Conservation (phyloP, 2,888 invertebrate species). For the Agrotis ipsilon region DNA sequence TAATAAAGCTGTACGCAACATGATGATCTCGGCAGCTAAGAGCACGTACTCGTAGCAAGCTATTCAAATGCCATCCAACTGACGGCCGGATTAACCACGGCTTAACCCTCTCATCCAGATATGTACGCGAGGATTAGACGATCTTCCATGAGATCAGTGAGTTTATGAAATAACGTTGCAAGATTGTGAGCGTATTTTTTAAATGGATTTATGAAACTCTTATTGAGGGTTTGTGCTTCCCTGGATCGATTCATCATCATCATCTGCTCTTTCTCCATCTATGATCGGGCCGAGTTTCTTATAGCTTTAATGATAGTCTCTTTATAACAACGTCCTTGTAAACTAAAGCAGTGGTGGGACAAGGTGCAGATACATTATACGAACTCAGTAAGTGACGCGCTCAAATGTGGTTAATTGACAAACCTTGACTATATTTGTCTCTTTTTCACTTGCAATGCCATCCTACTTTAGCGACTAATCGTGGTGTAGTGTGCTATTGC, state of each 20-base stretch:
- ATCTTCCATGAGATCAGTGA: neutral
- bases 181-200: neutral
- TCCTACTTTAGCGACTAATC: too few species aligned
- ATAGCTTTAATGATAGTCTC: neutral
- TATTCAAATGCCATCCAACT: slow-evolving; percentile 25
- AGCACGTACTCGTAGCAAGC: neutral
- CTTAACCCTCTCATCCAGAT: slow-evolving; percentile 34
- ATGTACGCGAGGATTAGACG: slow-evolving; percentile 23
- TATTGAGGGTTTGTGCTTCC: too few species aligned
- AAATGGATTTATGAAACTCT: neutral
- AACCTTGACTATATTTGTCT: too few species aligned
- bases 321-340: too few species aligned
- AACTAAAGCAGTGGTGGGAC: neutral
- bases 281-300: neutral
- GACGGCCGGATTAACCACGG: slow-evolving; percentile 42
- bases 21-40: slow-evolving; percentile 7
- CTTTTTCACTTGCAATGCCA: too few species aligned
- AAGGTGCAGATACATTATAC: too few species aligned
- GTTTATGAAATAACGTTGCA: slow-evolving; percentile 10
- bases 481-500: too few species aligned
- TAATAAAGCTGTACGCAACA: neutral
- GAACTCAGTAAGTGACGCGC: too few species aligned
- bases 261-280: too few species aligned
- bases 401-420: too few species aligned
- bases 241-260: too few species aligned